These are phyloP conservation scores for Choristoneura rosaceana DNA, from an alignment of 2,888 invertebrate genomes.

Conservation along the genomic window DNA sequence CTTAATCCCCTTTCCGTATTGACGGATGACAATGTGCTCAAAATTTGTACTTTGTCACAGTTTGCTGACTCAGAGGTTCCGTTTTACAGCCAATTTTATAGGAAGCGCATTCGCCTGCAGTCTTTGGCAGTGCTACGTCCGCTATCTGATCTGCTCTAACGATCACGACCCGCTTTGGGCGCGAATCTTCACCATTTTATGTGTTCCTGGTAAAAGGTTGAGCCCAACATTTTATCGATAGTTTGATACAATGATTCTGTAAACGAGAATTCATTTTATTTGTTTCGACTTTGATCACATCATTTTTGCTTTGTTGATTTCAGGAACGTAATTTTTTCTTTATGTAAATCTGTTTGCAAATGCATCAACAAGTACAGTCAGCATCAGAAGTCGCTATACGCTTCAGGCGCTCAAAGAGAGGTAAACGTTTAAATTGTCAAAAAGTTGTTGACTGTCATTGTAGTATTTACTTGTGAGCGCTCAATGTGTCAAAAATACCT, in stretches of 20 bases:
- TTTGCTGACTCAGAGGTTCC: constrained; percentile 22
- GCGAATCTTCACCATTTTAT: constrained; percentile 31
- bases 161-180: constrained; percentile 17
- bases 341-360: background rate
- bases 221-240: background rate
- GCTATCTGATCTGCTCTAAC: constrained; percentile 25
- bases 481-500: no score
- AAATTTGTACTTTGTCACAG: constrained; percentile 28
- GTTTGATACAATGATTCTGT: background rate
- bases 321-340: background rate
- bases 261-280: background rate
- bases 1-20: constrained; percentile 6
- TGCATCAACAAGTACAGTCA: background rate
- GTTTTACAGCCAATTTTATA: constrained; percentile 40
- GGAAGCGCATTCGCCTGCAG: constrained; percentile 30
- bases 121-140: constrained; percentile 15
- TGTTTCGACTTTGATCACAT: background rate
- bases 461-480: no score
- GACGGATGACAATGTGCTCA: constrained; percentile 29
- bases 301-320: background rate
- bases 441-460: no score
- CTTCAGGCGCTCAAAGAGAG: no score
- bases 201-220: constrained; percentile 15
- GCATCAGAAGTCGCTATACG: no score
- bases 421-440: no score